Evolutionary conservation across 1,140 invertebrate genomes (phyloP).

Genomic region (Capitella teleta): DNA sequence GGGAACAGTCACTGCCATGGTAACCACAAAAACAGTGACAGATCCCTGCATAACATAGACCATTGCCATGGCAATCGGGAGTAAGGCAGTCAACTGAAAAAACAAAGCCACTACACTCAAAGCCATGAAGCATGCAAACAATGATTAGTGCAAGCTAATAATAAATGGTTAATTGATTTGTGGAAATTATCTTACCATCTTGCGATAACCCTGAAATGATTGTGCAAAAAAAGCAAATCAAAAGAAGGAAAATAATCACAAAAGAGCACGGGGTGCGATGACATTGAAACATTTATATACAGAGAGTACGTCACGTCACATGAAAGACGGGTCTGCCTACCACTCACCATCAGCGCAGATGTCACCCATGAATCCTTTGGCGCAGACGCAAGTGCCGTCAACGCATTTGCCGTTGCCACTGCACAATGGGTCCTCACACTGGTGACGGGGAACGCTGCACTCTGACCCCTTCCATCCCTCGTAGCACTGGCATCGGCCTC

Average conservation of each 20-base stretch:
- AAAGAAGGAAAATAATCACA: too few species aligned
- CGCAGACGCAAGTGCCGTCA: constrained; percentile 37
- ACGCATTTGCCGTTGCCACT: constrained; percentile 39
- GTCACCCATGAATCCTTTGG: constrained; percentile 31
- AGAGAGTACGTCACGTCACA: too few species aligned
- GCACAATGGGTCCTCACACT: constrained; percentile 37
- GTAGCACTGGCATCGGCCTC: constrained; percentile 37
- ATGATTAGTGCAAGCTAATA: too few species aligned
- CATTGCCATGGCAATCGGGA: constrained; percentile 87
- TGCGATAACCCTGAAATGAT: too few species aligned
- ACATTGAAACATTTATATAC: too few species aligned
- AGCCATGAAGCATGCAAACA: too few species aligned
- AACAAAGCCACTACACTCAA: too few species aligned
- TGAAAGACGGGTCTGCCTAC: too few species aligned
- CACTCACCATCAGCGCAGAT: constrained; percentile 35
- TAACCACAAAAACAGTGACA: constrained; percentile 96
- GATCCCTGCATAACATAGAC: constrained; percentile 86
- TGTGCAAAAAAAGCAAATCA: too few species aligned
- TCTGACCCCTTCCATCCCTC: constrained; percentile 39
- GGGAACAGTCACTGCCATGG: constrained; percentile 81
- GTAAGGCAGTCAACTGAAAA: constrained; percentile 32
- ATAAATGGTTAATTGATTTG: too few species aligned
- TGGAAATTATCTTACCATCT: too few species aligned
- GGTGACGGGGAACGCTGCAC: constrained; percentile 29
- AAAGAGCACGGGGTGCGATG: too few species aligned